Conservation (phyloP, 92 coral and sea anemone genomes). For the Epizoanthus stellaris region DNA sequence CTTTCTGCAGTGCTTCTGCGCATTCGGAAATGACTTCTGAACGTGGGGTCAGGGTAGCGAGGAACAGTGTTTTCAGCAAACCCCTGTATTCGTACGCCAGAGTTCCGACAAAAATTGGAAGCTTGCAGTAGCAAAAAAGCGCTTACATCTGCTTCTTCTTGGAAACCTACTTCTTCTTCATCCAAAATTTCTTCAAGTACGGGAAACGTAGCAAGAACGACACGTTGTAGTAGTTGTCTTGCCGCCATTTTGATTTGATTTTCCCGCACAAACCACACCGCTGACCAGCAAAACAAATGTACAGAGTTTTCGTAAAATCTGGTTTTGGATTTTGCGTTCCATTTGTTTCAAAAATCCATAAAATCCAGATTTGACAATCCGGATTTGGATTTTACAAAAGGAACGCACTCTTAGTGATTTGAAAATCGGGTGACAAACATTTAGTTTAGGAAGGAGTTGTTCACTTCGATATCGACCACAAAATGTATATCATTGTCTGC, state of each 20-base stretch:
- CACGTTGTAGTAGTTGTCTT: constrained; percentile 30
- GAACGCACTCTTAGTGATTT: constrained; percentile 1
- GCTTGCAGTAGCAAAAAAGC: constrained; percentile 27
- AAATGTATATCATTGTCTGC: no score
- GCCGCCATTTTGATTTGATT: constrained; percentile 9
- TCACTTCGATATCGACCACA: no score
- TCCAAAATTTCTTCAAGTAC: constrained; percentile 25
- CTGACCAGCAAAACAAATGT: constrained; percentile 18
- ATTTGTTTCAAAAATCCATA: constrained; percentile 16
- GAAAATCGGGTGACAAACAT: no score
- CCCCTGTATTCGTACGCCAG: constrained; percentile 28
- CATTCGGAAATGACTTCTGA: constrained; percentile 47
- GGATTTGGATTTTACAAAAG: not conserved
- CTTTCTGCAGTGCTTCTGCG: constrained; percentile 32
- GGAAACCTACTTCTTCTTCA: constrained; percentile 28
- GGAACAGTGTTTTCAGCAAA: constrained; percentile 47
- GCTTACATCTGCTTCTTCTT: constrained; percentile 25
- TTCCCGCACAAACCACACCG: constrained; percentile 16
- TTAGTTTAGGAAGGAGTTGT: no score
- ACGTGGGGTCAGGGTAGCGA: constrained; percentile 24
- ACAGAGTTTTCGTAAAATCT: constrained; percentile 18
- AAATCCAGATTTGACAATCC: constrained; percentile 25
- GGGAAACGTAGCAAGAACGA: constrained; percentile 13
- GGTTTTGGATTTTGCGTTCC: constrained; percentile 32
- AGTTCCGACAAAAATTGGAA: constrained; percentile 11